phyloP scores from a whole-genome alignment of 2,113 vertebrate species.

The Aphyosemion australe region DNA sequence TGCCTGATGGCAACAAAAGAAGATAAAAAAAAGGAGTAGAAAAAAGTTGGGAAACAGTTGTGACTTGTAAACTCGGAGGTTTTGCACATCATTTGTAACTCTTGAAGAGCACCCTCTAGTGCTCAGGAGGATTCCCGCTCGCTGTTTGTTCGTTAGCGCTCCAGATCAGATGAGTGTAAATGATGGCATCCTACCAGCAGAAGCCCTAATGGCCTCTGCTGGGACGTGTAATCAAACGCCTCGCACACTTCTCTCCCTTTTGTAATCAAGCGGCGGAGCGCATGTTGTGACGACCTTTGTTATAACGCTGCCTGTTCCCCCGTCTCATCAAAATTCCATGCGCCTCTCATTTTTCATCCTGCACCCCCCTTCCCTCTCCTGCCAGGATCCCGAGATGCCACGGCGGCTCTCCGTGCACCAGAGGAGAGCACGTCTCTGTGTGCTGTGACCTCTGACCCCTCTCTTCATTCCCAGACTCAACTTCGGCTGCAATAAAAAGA shows the following conservation, averaged over 20 bases:
- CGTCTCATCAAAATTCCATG: slow-evolving; percentile 76
- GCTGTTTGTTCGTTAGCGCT: slow-evolving; percentile 47
- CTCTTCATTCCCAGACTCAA: slow-evolving; percentile 35
- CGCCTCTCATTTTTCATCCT: slow-evolving; percentile 69
- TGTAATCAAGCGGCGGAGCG: slow-evolving; percentile 72
- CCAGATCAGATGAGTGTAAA: slow-evolving; percentile 65
- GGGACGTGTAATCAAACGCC: slow-evolving; percentile 73
- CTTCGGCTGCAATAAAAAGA: slow-evolving; percentile 16
- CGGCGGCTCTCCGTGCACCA: slow-evolving; percentile 58
- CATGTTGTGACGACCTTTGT: slow-evolving; percentile 74
- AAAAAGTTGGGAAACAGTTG: slow-evolving; percentile 9
- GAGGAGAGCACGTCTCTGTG: slow-evolving; percentile 50
- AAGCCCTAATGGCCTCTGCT: slow-evolving; percentile 70
- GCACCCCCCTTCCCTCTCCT: slow-evolving; percentile 26
- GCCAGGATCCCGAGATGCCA: slow-evolving; percentile 44
- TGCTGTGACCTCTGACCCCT: slow-evolving; percentile 63
- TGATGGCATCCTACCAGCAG: slow-evolving; percentile 62
- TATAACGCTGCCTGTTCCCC: slow-evolving; percentile 61
- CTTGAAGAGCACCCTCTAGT: slow-evolving; percentile 70
- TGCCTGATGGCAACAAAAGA: slow-evolving; percentile 17
- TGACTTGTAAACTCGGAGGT: slow-evolving; percentile 24
- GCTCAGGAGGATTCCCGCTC: slow-evolving; percentile 49
- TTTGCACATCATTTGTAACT: slow-evolving; percentile 15
- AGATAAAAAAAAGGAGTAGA: not conserved
- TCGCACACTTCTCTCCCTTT: slow-evolving; percentile 60